A percentile compares a stretch with the other conserved stretches of the same genome.
Conservation (phyloP, 2,113 vertebrate genomes). For the Origma solitaria region DNA sequence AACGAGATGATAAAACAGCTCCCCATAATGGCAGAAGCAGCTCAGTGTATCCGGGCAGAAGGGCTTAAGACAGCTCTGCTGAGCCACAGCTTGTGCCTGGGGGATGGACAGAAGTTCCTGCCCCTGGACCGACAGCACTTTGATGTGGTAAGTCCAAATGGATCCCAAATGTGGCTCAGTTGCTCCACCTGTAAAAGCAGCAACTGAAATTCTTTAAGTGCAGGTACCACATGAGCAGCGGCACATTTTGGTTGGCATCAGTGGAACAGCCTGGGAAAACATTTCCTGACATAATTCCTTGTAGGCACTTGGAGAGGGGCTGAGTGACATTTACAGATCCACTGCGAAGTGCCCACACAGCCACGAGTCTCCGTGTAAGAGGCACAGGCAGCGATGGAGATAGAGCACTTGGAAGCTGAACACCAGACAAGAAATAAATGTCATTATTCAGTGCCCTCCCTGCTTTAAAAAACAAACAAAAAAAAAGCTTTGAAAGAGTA, state of each 20-base stretch:
- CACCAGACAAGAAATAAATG: not conserved
- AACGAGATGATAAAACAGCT: constrained; percentile 60
- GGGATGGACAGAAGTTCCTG: constrained; percentile 57
- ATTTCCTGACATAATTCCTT: not conserved
- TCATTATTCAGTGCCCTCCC: not conserved
- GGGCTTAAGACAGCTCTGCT: constrained; percentile 79
- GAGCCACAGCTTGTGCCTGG: constrained; percentile 69
- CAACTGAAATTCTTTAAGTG: not conserved
- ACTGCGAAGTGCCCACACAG: not conserved
- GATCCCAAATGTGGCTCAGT: not conserved
- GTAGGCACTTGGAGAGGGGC: not conserved
- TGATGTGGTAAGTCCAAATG: constrained; percentile 73
- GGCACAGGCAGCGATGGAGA: not conserved
- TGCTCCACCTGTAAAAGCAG: not conserved
- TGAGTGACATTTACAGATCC: not conserved
- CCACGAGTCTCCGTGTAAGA: not conserved
- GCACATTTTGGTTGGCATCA: not conserved
- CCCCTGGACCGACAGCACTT: constrained; percentile 71
- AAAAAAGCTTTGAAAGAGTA: not conserved
- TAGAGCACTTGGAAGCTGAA: not conserved
- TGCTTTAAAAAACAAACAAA: not conserved
- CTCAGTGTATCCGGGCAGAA: constrained; percentile 66
- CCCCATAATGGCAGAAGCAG: constrained; percentile 76
- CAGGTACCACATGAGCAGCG: not conserved
- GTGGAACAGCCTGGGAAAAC: not conserved